phyloP scores from a whole-genome alignment of 1,140 invertebrate genomes.

The Melitaea cinxia region DNA sequence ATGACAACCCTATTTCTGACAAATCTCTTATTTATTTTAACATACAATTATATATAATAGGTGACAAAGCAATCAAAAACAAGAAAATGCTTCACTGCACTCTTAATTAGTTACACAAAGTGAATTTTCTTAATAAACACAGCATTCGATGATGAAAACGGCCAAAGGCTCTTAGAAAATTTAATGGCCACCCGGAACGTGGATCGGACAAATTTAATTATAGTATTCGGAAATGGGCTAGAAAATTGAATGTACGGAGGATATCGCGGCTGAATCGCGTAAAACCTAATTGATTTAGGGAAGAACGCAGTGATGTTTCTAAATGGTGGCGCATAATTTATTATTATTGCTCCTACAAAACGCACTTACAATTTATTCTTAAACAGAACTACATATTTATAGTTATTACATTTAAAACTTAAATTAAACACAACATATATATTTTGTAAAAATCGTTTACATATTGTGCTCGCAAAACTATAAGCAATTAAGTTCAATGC shows the following conservation, averaged over 20 bases:
- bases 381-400: too few relatives aligned
- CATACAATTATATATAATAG: too few relatives aligned
- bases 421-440: too few relatives aligned
- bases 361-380: too few relatives aligned
- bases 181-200: slow-evolving; percentile 50
- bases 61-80: background rate
- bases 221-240: slow-evolving; percentile 74
- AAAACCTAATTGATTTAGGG: slow-evolving; percentile 67
- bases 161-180: slow-evolving; percentile 55
- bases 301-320: slow-evolving; percentile 45
- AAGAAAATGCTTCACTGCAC: too few relatives aligned
- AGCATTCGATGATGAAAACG: slow-evolving; percentile 38
- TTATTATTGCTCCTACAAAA: slow-evolving; percentile 32
- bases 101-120: background rate
- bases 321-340: slow-evolving; percentile 35
- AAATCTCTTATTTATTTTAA: too few relatives aligned
- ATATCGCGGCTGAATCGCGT: slow-evolving; percentile 47
- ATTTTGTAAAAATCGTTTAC: background rate
- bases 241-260: slow-evolving; percentile 69
- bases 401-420: too few relatives aligned
- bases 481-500: too few relatives aligned
- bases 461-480: too few relatives aligned
- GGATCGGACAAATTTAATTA: slow-evolving; percentile 73
- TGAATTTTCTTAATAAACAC: background rate
- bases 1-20: too few relatives aligned